Percentiles rank a stretch among this genome's conserved stretches.
Evolutionary conservation across 1,140 invertebrate genomes (phyloP).

Genomic region (Drosophila azteca): DNA sequence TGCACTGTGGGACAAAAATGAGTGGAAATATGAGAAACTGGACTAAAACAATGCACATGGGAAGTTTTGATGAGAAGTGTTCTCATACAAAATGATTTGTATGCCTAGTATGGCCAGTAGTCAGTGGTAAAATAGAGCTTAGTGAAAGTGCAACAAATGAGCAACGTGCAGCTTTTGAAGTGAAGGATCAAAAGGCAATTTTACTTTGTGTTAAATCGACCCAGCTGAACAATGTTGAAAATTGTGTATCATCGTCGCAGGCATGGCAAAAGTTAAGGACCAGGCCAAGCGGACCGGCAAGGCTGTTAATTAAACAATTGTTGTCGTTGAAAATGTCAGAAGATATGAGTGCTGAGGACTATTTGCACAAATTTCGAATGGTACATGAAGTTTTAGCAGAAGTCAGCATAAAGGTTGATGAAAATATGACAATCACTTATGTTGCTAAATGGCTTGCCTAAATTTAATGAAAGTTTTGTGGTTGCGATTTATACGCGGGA

Average conservation of each 20-base stretch:
- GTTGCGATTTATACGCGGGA: too few relatives aligned
- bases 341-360: too few relatives aligned
- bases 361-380: too few relatives aligned
- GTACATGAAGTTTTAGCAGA: too few relatives aligned
- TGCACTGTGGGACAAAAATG: too few relatives aligned
- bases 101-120: background rate
- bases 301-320: background rate
- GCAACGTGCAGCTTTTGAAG: background rate
- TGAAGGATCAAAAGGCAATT: constrained; percentile 2
- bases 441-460: too few relatives aligned
- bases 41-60: too few relatives aligned
- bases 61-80: background rate
- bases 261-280: background rate
- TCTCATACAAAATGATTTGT: background rate
- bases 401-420: too few relatives aligned
- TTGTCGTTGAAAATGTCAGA: too few relatives aligned
- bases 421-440: too few relatives aligned
- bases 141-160: background rate
- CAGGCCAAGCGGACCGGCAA: background rate
- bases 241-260: background rate
- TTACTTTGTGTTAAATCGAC: background rate
- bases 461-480: too few relatives aligned
- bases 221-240: background rate
- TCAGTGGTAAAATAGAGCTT: background rate
- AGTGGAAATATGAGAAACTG: too few relatives aligned